Evolutionary conservation across 2,888 invertebrate species (phyloP), one percentile per base, ranked within the genome.

Genomic region (Heliconius erato): DNA sequence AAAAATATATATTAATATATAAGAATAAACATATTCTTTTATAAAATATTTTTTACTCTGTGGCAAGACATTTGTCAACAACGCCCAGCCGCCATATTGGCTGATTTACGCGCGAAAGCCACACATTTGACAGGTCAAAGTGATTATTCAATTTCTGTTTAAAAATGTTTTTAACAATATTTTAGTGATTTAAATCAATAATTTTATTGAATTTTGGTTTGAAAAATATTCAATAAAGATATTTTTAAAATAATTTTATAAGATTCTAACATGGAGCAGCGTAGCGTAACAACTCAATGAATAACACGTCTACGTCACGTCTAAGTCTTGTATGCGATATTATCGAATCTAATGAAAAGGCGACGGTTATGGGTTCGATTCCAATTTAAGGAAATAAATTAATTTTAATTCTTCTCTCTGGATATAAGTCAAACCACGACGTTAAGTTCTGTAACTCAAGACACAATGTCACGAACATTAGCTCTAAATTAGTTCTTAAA

Each of bases 41-140:
- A 32, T n/a, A 59, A 32, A 54, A 23, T 35, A 35, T 63, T n/a
- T 63, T 23, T 81, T 79, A 71, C 69, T 83, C 83, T 79, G 28
- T 65, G 69, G 44, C 40, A 35, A 69, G 71, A 79, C 74, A 86
- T 86, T 85, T 85, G 85, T 85, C 85, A 85, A 74, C 80, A 85
- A 74, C 80, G 85, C 84, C 80, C 81, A 72, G 59, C 59, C 59
- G 74, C 79, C 81, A 82, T 83, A 68, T 82, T 80, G 72, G 65
- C 84, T 85, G 85, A 85, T 85, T 85, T 85, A 86, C 84, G 85
- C 84, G 85, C 85, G 82, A 84, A 83, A 85, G 85, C 85, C 71
- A 63, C 59, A 78, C 72, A 63, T 84, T 80, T 82, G 85, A 86
- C 85, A 84, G 83, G 59, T 84, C 72, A 44, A 76, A 77, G 79